These are phyloP conservation scores for Ceryle rudis DNA, from an alignment of 2,797 vertebrate genomes.

Conservation along the genomic window DNA sequence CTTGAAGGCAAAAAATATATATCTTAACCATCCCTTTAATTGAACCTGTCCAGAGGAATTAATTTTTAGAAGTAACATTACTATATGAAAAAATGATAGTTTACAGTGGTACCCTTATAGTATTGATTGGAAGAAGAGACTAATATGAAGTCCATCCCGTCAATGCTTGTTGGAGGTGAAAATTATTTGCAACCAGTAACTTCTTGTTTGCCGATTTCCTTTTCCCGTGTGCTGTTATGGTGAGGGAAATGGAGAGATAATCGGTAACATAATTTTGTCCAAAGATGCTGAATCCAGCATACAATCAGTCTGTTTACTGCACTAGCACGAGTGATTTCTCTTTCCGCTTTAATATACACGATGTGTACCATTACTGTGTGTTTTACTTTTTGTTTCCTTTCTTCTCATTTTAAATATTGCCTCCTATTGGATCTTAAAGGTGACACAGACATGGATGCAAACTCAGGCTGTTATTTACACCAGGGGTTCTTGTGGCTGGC, in stretches of 20 bases:
- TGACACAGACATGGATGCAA: background rate
- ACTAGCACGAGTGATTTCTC: background rate
- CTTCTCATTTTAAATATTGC: background rate
- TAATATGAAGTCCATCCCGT: background rate
- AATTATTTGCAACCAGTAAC: background rate
- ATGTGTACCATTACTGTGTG: background rate
- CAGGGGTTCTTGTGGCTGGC: background rate
- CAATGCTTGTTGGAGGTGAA: background rate
- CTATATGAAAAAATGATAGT: background rate
- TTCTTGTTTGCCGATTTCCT: background rate
- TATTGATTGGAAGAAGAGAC: background rate
- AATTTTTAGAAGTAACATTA: background rate
- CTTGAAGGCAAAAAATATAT: fast-evolving
- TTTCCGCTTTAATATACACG: fast-evolving
- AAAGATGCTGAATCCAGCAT: background rate
- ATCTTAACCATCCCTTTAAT: background rate
- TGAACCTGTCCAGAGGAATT: background rate
- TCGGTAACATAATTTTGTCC: background rate
- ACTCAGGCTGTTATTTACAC: background rate
- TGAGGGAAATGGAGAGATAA: background rate
- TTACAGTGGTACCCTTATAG: background rate
- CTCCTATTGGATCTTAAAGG: background rate
- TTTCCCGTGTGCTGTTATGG: background rate
- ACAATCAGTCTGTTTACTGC: background rate
- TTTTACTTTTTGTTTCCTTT: background rate